A percentile compares a stretch with the other conserved stretches of the same genome.
These are phyloP conservation scores for Pinctada fucata DNA, from an alignment of 2,888 invertebrate species.

Conservation along the genomic window DNA sequence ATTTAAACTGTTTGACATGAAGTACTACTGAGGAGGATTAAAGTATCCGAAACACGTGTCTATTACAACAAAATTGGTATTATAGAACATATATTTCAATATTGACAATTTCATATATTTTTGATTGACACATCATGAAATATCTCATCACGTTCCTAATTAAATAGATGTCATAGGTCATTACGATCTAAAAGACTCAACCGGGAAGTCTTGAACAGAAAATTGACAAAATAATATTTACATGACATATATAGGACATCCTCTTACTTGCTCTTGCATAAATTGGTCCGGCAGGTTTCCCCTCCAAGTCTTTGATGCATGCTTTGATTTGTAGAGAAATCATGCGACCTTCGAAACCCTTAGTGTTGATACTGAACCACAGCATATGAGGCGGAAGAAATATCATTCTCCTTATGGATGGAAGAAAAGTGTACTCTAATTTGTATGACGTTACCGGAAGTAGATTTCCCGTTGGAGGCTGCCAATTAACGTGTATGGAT, in stretches of 20 bases:
- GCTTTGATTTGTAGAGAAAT: background rate
- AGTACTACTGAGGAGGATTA: no score
- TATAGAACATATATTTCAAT: no score
- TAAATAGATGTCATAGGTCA: no score
- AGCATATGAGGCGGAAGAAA: background rate
- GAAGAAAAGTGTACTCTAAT: background rate
- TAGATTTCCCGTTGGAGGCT: background rate
- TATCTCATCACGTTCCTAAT: no score
- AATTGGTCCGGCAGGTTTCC: background rate
- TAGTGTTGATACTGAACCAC: background rate
- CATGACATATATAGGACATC: background rate
- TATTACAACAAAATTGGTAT: no score
- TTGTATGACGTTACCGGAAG: background rate
- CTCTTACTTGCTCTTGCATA: background rate
- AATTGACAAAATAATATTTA: no score
- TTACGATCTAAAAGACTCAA: no score
- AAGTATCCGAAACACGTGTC: no score
- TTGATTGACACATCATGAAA: no score
- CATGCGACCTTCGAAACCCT: background rate
- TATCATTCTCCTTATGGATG: background rate
- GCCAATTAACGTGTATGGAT: background rate
- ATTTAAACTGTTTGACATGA: no score
- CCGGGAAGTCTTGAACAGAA: no score
- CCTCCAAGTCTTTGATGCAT: background rate
- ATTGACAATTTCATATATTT: no score